Conservation (phyloP, 2,113 vertebrate species). For the Peromyscus leucopus region DNA sequence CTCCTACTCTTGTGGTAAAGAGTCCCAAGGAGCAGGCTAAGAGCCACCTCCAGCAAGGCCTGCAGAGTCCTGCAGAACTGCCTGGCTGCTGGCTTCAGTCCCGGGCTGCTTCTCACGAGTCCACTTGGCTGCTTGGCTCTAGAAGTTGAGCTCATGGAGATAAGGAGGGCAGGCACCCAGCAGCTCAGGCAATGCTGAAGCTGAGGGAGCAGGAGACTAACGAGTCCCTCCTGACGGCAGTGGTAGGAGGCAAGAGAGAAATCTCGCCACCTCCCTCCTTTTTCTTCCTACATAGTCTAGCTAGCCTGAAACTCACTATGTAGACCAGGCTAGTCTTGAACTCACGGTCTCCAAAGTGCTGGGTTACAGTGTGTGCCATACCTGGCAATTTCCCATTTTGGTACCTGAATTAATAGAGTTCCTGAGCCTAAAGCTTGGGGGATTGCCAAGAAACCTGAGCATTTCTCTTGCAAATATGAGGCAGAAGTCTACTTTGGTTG, state of each 20-base stretch:
- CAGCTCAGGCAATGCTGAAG: background rate
- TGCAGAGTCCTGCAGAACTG: background rate
- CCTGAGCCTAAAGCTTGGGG: slow-evolving; percentile 27
- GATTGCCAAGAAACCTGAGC: slow-evolving; percentile 35
- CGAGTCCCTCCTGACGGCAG: background rate
- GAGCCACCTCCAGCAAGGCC: background rate
- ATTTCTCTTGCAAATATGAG: slow-evolving; percentile 30
- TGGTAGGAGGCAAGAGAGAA: background rate
- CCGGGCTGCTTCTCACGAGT: background rate
- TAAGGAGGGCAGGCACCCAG: background rate
- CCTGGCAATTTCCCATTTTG: background rate
- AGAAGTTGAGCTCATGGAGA: background rate
- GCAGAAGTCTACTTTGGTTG: slow-evolving; percentile 19
- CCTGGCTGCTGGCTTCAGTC: background rate
- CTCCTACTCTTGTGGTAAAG: slow-evolving; percentile 1
- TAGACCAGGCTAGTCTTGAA: background rate
- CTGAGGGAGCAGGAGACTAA: background rate
- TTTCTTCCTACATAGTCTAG: background rate
- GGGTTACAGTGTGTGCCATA: no score
- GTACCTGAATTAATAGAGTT: slow-evolving; percentile 44
- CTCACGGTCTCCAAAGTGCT: background rate
- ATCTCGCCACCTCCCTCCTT: background rate
- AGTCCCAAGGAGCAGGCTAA: slow-evolving; percentile 29
- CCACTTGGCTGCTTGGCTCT: background rate
- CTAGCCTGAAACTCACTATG: background rate